These are phyloP conservation scores for Ceraclea dissimilis DNA, from an alignment of 2,888 invertebrate genomes.

Conservation along the genomic window DNA sequence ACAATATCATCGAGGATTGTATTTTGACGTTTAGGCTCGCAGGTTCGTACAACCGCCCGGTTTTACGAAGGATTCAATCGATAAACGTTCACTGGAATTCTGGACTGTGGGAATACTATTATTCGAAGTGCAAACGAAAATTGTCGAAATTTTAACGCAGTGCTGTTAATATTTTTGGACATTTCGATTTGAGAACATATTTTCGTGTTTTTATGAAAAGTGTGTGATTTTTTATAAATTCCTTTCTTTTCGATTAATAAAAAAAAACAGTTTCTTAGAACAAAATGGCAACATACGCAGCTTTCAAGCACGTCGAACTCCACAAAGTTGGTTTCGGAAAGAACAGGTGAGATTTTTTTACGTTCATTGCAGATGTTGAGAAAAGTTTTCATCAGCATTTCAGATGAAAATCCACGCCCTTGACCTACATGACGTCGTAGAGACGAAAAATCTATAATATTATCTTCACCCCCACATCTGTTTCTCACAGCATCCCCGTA, in stretches of 20 bases:
- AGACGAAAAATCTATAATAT: background rate
- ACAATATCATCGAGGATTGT: too few species aligned
- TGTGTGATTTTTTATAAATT: background rate
- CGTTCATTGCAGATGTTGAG: background rate
- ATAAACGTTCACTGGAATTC: too few species aligned
- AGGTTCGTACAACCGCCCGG: too few species aligned
- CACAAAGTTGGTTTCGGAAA: conserved; percentile 92
- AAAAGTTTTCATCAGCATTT: background rate
- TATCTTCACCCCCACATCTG: conserved; percentile 2
- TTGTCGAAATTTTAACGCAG: background rate
- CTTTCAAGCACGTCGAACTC: conserved; percentile 88
- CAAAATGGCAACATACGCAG: conserved; percentile 83
- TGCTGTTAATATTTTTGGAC: background rate
- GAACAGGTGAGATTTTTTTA: conserved; percentile 62
- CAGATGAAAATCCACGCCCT: conserved; percentile 2
- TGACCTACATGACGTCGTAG: conserved; percentile 4
- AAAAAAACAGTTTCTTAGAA: background rate
- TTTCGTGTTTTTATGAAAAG: background rate
- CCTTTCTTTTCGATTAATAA: background rate
- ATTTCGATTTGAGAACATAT: background rate
- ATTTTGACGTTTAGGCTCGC: too few species aligned
- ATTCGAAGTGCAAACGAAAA: background rate
- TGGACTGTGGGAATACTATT: background rate
- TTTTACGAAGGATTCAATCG: too few species aligned
- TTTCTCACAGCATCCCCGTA: conserved; percentile 1